Percentiles rank a stretch among this genome's conserved stretches.
phyloP scores from a whole-genome alignment of 1,140 invertebrate genomes.

The Bombus cullumanus region DNA sequence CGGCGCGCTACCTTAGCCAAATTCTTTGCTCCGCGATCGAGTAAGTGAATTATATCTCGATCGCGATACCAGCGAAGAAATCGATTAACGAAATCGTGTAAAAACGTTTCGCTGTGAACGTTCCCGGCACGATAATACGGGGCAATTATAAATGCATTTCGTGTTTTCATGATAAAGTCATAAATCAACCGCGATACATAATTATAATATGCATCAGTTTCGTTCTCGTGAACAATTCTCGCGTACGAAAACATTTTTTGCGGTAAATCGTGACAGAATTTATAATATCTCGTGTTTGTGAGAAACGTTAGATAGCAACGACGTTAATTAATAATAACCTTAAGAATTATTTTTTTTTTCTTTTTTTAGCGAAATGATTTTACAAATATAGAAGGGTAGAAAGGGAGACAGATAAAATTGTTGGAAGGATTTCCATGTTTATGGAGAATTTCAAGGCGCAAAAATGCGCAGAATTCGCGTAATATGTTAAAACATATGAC shows the following conservation, averaged over 20 bases:
- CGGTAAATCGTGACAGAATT: not conserved
- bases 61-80: not conserved
- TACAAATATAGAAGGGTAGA: not conserved
- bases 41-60: not conserved
- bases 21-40: not conserved
- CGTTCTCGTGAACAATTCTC: too few relatives aligned
- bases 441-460: too few relatives aligned
- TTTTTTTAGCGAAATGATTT: too few relatives aligned
- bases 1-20: too few relatives aligned
- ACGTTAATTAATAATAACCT: not conserved
- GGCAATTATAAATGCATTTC: constrained; percentile 12
- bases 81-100: not conserved
- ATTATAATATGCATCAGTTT: not conserved
- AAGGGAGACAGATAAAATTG: not conserved
- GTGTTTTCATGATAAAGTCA: not conserved
- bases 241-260: not conserved
- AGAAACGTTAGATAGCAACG: not conserved
- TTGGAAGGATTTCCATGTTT: not conserved
- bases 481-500: too few relatives aligned
- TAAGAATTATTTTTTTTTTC: not conserved
- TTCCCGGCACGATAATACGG: not conserved
- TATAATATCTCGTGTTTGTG: not conserved
- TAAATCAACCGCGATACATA: not conserved
- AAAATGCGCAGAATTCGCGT: too few relatives aligned
- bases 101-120: not conserved